Evolutionary conservation across 2,113 vertebrate genomes (phyloP).

Genomic region (Burhinus bistriatus): DNA sequence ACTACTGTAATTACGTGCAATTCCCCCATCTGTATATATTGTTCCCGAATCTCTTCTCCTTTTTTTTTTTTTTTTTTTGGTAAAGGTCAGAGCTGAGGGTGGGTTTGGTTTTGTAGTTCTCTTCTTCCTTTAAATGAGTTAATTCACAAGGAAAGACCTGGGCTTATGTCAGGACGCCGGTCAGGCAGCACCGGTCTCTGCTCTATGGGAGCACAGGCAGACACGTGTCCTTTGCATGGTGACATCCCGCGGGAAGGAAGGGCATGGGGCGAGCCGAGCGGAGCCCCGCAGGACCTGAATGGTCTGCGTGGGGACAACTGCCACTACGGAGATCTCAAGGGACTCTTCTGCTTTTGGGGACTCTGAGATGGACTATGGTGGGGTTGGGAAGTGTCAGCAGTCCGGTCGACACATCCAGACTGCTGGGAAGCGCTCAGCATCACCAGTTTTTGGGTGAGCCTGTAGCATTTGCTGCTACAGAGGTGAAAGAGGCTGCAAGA

Average conservation of each 20-base stretch:
- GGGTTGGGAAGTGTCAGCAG: background rate
- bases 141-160: background rate
- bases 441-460: background rate
- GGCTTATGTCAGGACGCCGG: background rate
- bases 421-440: accelerated
- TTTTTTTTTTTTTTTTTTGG: constrained; percentile 7
- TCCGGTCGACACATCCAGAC: background rate
- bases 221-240: background rate
- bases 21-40: constrained; percentile 74
- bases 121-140: background rate
- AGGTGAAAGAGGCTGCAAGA: background rate
- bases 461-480: background rate
- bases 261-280: accelerated
- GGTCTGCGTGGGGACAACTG: background rate
- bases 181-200: background rate
- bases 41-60: constrained; percentile 14
- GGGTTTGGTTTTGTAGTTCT: constrained; percentile 24
- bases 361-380: background rate
- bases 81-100: constrained; percentile 63
- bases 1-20: constrained; percentile 82
- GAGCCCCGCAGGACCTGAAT: background rate
- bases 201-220: background rate
- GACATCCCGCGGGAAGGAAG: background rate
- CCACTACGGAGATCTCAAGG: accelerated
- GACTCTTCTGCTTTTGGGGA: background rate